Evolutionary conservation across 1,140 invertebrate genomes (phyloP).

Genomic region (Drosophila auraria): DNA sequence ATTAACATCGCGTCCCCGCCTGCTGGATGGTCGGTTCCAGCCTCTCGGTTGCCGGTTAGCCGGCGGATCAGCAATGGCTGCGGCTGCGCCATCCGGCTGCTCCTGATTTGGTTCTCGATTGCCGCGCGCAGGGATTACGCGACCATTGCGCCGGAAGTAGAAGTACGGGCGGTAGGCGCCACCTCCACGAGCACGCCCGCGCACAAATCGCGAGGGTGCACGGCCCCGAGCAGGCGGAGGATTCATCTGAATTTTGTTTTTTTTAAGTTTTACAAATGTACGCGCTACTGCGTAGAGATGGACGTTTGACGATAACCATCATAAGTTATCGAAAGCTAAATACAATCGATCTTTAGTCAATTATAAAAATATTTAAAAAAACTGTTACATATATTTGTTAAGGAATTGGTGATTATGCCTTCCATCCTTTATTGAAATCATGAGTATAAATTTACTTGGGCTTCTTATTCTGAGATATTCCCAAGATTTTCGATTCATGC

Average conservation of each 20-base stretch:
- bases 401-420: no score
- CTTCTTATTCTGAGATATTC: neutral
- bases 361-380: neutral
- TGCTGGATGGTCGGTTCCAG: constrained; percentile 35
- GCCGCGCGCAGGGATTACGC: constrained; percentile 70
- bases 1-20: neutral
- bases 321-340: neutral
- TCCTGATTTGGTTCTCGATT: constrained; percentile 23
- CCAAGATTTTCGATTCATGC: constrained; percentile 9
- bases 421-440: neutral
- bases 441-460: neutral
- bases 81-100: neutral
- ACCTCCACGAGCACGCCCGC: constrained; percentile 65
- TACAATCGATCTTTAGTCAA: neutral
- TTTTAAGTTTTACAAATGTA: constrained; percentile 15
- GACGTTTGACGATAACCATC: neutral
- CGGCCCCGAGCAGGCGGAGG: constrained; percentile 37
- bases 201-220: constrained; percentile 55
- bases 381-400: neutral
- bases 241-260: constrained; percentile 31
- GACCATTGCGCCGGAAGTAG: constrained; percentile 77
- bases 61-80: neutral
- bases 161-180: constrained; percentile 70
- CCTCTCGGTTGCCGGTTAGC: constrained; percentile 41
- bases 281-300: constrained; percentile 23